A percentile compares a stretch with the other conserved stretches of the same genome.
phyloP scores from a whole-genome alignment of 2,113 vertebrate species.

The Dipodomys ordii region DNA sequence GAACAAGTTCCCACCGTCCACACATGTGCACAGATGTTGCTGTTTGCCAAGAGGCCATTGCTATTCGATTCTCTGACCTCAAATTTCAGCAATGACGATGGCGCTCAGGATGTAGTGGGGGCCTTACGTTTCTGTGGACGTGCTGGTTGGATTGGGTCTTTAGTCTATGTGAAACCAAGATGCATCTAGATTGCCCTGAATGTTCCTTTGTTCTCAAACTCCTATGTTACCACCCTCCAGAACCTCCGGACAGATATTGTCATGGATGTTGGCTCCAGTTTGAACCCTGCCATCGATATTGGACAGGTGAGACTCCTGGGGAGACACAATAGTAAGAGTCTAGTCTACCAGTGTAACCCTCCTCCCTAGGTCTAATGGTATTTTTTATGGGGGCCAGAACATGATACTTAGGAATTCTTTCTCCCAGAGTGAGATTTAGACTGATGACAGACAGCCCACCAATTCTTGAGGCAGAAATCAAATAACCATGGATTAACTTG shows the following conservation, averaged over 20 bases:
- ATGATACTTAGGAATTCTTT: no score
- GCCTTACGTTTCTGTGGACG: no score
- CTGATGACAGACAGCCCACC: not conserved
- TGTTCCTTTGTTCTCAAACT: constrained; percentile 1
- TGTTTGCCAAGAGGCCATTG: not conserved
- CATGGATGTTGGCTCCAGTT: constrained; percentile 97
- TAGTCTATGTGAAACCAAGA: not conserved
- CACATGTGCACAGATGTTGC: not conserved
- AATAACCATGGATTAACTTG: not conserved
- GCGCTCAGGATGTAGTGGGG: no score
- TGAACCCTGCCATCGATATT: constrained; percentile 98
- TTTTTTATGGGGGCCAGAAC: no score
- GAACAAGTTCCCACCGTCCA: no score
- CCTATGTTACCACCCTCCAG: constrained; percentile 79
- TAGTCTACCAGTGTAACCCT: not conserved
- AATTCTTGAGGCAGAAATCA: not conserved
- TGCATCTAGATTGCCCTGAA: no score
- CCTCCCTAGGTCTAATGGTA: not conserved
- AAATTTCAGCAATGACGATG: not conserved
- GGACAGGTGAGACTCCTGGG: constrained; percentile 91
- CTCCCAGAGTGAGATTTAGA: not conserved
- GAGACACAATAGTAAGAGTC: not conserved
- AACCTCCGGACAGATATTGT: constrained; percentile 96
- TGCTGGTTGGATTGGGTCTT: not conserved
- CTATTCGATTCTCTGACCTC: not conserved